Conservation (phyloP, 2,113 vertebrate genomes). For the Apaloderma vittatum region DNA sequence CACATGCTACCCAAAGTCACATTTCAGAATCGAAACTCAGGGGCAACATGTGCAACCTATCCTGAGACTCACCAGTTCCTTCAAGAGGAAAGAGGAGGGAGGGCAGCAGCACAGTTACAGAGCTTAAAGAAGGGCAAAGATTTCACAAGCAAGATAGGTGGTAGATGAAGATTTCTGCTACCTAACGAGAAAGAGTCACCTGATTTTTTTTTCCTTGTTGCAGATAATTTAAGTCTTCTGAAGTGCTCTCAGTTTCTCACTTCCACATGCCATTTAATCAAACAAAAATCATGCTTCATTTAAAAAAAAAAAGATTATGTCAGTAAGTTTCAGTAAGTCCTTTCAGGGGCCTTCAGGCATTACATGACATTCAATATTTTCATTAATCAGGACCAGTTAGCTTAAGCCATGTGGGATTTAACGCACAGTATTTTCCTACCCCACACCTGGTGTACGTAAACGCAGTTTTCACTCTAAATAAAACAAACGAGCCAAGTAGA, state of each 20-base stretch:
- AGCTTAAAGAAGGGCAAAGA: accelerated
- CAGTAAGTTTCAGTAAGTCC: neutral
- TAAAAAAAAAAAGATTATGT: neutral
- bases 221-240: neutral
- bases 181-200: neutral
- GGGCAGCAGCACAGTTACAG: neutral
- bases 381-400: neutral
- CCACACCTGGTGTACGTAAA: neutral
- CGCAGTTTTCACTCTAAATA: neutral
- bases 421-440: neutral
- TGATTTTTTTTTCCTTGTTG: neutral
- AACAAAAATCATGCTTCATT: neutral
- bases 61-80: neutral
- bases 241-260: neutral
- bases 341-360: neutral
- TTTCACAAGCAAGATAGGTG: neutral
- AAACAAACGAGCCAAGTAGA: neutral
- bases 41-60: neutral
- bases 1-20: neutral
- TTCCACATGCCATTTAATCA: neutral
- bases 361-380: neutral
- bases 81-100: neutral
- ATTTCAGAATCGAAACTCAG: neutral
- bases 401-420: neutral
- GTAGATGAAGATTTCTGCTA: neutral